Conservation (phyloP, 2,797 vertebrate species). For the Rhabdomys pumilio region DNA sequence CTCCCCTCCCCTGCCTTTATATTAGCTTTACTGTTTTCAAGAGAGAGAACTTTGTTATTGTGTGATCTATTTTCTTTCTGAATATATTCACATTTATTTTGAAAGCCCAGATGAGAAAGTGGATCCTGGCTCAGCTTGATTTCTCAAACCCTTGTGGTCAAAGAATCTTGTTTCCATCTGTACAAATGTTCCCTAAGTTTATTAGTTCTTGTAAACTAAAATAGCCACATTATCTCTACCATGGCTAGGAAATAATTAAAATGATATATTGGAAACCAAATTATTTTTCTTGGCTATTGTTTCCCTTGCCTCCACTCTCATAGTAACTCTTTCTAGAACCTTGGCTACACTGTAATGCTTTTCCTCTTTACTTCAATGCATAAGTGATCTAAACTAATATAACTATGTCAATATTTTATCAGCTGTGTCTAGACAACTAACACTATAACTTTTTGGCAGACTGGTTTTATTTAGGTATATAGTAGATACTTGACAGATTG, state of each 20-base stretch:
- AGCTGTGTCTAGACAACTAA: not conserved
- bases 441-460: not conserved
- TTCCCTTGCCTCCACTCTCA: not conserved
- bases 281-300: conserved; percentile 21
- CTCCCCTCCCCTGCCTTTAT: not conserved
- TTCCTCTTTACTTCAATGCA: not conserved
- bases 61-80: conserved; percentile 56
- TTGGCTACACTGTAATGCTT: not conserved
- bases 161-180: not conserved
- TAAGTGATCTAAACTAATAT: not conserved
- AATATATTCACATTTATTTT: conserved; percentile 61
- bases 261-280: not conserved
- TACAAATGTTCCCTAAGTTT: not conserved
- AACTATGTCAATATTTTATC: not conserved
- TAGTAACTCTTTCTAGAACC: not conserved
- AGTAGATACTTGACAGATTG: not conserved
- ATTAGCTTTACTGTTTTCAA: conserved; percentile 57
- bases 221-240: not conserved
- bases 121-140: conserved; percentile 24
- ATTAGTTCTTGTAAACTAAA: conserved; percentile 51
- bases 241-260: conserved; percentile 17
- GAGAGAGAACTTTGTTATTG: conserved; percentile 38
- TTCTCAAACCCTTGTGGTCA: conserved; percentile 33
- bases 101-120: conserved; percentile 69
- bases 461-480: conserved; percentile 13